These are phyloP conservation scores for Microctenopoma stevenorrisi DNA, from an alignment of 2,797 vertebrate species.

Conservation along the genomic window DNA sequence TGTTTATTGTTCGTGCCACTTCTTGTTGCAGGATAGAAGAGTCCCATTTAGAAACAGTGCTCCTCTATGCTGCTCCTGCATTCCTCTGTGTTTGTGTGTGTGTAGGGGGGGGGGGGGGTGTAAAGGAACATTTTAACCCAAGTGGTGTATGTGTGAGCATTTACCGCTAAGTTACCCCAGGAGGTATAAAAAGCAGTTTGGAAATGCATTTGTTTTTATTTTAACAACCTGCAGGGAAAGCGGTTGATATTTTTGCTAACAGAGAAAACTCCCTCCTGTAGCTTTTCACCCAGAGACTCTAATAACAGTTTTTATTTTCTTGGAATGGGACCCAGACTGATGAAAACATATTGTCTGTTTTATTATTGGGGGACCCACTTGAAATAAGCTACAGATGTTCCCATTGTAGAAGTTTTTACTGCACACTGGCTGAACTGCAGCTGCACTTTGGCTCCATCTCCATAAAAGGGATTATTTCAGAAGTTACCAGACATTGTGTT, in stretches of 20 bases:
- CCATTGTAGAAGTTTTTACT: slow-evolving; percentile 46
- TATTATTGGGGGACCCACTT: slow-evolving; percentile 59
- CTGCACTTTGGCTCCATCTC: slow-evolving; percentile 31
- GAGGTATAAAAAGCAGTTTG: slow-evolving; percentile 50
- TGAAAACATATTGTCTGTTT: slow-evolving; percentile 68
- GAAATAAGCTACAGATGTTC: slow-evolving; percentile 64
- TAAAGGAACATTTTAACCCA: slow-evolving; percentile 23
- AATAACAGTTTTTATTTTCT: slow-evolving; percentile 56
- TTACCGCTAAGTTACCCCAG: slow-evolving; percentile 61
- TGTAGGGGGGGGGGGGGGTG: too few species aligned
- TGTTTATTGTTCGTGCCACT: slow-evolving; percentile 52
- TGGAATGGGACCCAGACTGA: slow-evolving; percentile 55
- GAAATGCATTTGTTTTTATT: slow-evolving; percentile 61
- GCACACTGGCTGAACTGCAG: slow-evolving; percentile 26
- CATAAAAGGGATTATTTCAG: not conserved
- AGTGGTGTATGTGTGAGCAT: slow-evolving; percentile 34
- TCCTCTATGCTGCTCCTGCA: slow-evolving; percentile 21
- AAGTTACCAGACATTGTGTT: not conserved
- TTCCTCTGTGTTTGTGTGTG: slow-evolving; percentile 6
- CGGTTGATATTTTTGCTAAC: slow-evolving; percentile 54
- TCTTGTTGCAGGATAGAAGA: slow-evolving; percentile 47
- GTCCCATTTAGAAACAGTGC: slow-evolving; percentile 52
- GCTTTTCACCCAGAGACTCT: slow-evolving; percentile 22
- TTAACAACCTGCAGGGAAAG: slow-evolving; percentile 39
- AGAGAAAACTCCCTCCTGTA: slow-evolving; percentile 34